These are phyloP conservation scores for Ammodytes marinus DNA, from an alignment of 2,113 vertebrate genomes.

Conservation along the genomic window DNA sequence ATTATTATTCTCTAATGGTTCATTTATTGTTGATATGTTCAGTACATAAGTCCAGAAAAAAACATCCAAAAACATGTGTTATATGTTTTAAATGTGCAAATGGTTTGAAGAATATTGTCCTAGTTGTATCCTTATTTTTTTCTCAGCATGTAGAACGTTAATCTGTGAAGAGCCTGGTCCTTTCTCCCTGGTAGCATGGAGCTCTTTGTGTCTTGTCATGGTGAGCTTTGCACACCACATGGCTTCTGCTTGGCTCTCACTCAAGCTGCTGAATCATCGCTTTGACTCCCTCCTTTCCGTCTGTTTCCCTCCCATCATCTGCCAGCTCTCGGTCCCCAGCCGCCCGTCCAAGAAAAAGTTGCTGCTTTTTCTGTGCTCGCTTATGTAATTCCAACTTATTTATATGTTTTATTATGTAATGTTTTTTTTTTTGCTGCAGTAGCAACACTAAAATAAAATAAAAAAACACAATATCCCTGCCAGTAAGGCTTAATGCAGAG, in stretches of 20 bases:
- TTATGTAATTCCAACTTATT: conserved; percentile 70
- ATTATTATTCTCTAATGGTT: too few relatives aligned
- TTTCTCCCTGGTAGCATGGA: conserved; percentile 9
- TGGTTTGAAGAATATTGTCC: too few relatives aligned
- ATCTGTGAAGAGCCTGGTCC: background rate
- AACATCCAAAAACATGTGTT: too few relatives aligned
- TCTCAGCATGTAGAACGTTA: background rate
- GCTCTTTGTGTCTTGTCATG: conserved; percentile 45
- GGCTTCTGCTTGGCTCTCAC: conserved; percentile 45
- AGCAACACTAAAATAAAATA: conserved; percentile 21
- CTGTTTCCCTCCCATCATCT: conserved; percentile 60
- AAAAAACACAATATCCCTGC: conserved; percentile 23
- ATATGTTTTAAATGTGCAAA: too few relatives aligned
- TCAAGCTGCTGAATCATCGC: conserved; percentile 69
- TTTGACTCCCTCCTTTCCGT: conserved; percentile 63
- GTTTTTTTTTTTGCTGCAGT: conserved; percentile 27
- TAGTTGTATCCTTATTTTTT: too few relatives aligned
- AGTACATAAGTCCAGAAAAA: too few relatives aligned
- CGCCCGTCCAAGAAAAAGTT: conserved; percentile 57
- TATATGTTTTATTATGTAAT: conserved; percentile 66
- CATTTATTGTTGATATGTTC: too few relatives aligned
- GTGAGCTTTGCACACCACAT: conserved; percentile 33
- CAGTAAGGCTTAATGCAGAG: conserved; percentile 39
- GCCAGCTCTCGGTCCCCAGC: conserved; percentile 51
- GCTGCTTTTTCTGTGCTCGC: conserved; percentile 39